Evolutionary conservation across 2,113 vertebrate species (phyloP), one percentile per base, ranked within the genome.

Genomic region (Microtus montanus): DNA sequence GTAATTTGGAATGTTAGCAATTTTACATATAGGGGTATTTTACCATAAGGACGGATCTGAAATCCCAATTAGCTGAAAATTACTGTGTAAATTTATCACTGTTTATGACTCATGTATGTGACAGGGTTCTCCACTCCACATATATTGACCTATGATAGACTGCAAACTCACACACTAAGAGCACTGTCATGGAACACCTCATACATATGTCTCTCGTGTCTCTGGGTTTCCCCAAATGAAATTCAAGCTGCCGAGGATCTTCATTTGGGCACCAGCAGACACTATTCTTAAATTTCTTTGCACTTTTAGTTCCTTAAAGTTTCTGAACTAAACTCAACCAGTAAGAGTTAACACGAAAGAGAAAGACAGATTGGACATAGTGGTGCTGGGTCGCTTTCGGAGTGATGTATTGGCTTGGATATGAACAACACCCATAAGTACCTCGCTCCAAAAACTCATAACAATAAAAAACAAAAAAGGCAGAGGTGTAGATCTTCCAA

Each of bases 401-500:
- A 96, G 79, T 61, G 14, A 77, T 68, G 35, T 2, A 15, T 73
- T 86, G 85, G 95, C 63, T 95, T 97, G 70, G n/a, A 58, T 91
- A 47, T 92, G 91, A 97, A 87, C 41, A 49, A 80, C 33, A 58
- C 61, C 71, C 35, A n/a, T 83, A 71, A 98, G 95, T 20, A 84
- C 85, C n/a, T 35, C 33, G 33, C 49, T 88, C 33, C 38, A 66
- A 35, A 61, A 97, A 88, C 84, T 64, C 78, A 82, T 58, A 90
- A 30, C 49, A 91, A 84, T 77, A 20, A 97, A 96, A 54, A 28
- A 4, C 38, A 91, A 95, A 89, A 95, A 89, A 20, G 44, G 85
- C 61, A 66, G 0, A 91, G 74, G 92, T 94, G 85, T 96, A 83
- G 93, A 93, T 92, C 94, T 92, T 96, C 97, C 98, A 94, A 96